Evolutionary conservation across 2,797 vertebrate species (phyloP).

Genomic region (Chelonia mydas): DNA sequence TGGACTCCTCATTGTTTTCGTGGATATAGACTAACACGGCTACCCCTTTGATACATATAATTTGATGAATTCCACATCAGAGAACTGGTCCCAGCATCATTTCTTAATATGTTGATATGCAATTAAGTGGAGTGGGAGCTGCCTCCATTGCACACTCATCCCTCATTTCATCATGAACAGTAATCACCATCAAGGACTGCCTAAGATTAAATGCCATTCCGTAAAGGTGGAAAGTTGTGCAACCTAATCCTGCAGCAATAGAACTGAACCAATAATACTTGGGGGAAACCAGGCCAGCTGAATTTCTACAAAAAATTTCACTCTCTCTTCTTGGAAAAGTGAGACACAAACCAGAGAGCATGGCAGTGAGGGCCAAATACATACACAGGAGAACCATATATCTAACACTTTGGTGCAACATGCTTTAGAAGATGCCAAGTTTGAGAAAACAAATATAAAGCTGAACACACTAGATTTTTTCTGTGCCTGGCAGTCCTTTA

Average conservation of each 20-base stretch:
- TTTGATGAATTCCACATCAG: background rate
- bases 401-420: background rate
- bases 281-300: background rate
- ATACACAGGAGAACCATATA: background rate
- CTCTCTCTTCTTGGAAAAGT: background rate
- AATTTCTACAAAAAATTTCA: constrained; percentile 7
- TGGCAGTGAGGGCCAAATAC: background rate
- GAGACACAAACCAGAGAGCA: background rate
- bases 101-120: background rate
- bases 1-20: no score
- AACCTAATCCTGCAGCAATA: background rate
- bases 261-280: background rate
- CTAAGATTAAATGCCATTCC: background rate
- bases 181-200: background rate
- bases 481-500: background rate
- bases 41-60: background rate
- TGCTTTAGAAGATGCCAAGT: background rate
- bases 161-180: background rate
- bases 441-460: background rate
- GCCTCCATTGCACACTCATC: background rate
- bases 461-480: background rate
- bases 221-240: background rate
- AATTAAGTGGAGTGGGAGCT: background rate
- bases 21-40: no score
- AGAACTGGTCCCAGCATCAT: background rate